phyloP scores from a whole-genome alignment of 2,797 vertebrate species.

The Rhodeus uyekii region DNA sequence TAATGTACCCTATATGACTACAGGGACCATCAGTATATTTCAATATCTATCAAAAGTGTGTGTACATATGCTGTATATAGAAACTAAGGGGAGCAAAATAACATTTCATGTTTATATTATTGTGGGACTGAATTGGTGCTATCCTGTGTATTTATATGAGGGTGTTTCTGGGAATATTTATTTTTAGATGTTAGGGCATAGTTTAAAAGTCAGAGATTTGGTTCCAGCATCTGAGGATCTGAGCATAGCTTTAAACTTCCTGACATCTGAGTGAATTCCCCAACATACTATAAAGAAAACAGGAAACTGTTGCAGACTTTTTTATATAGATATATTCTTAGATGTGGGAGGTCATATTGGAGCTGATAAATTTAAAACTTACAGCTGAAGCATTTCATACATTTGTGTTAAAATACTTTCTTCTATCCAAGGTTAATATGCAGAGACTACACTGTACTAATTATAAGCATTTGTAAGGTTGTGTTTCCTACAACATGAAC shows the following conservation, averaged over 20 bases:
- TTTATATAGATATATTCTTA: not conserved
- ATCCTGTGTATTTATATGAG: conserved; percentile 13
- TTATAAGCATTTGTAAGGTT: conserved; percentile 1
- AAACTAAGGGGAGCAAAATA: not conserved
- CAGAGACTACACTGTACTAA: not conserved
- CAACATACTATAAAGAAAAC: conserved; percentile 25
- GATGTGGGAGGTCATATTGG: not conserved
- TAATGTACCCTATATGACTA: not conserved
- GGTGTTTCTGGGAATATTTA: conserved; percentile 6
- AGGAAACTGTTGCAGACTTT: not conserved
- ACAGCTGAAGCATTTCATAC: not conserved
- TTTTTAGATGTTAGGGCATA: conserved; percentile 28
- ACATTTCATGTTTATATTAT: not conserved
- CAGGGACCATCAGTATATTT: too few relatives aligned
- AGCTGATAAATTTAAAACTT: not conserved
- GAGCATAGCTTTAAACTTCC: not conserved
- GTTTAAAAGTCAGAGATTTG: conserved; percentile 6
- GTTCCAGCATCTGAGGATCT: conserved; percentile 3
- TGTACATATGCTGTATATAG: not conserved
- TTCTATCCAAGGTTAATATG: not conserved
- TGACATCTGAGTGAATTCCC: not conserved
- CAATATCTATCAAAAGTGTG: not conserved
- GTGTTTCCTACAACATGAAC: not conserved
- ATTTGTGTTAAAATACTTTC: not conserved
- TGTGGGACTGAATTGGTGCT: not conserved